Conservation (phyloP, 2,888 invertebrate species). For the Mongoloraphidia duomilia region DNA sequence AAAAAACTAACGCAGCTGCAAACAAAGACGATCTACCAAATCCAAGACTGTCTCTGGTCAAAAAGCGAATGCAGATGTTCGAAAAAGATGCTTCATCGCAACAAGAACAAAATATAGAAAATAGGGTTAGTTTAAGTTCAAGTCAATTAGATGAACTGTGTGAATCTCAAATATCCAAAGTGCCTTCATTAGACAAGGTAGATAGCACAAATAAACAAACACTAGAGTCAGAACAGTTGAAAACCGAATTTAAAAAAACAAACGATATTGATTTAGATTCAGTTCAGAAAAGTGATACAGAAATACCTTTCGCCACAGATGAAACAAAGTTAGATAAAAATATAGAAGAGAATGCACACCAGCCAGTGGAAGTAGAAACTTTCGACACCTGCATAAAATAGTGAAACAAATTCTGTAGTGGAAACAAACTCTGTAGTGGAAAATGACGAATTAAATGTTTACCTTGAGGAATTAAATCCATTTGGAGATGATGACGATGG, state of each 20-base stretch:
- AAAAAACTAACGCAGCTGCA: constrained; percentile 22
- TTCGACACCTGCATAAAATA: constrained; percentile 4
- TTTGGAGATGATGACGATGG: constrained; percentile 56
- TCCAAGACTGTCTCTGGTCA: constrained; percentile 24
- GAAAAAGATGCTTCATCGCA: constrained; percentile 17
- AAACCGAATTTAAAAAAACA: constrained; percentile 32
- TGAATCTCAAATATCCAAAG: neutral
- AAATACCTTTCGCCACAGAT: constrained; percentile 28
- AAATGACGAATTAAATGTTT: constrained; percentile 24
- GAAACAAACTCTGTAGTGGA: neutral
- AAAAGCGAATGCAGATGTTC: constrained; percentile 28
- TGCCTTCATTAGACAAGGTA: neutral
- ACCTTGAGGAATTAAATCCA: constrained; percentile 73
- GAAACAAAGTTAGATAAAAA: constrained; percentile 21
- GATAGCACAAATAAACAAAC: constrained; percentile 3
- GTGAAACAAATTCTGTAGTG: too few species aligned
- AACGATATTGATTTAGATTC: constrained; percentile 26
- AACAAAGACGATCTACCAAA: constrained; percentile 13
- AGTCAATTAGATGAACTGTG: too few species aligned
- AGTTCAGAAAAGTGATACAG: constrained; percentile 19
- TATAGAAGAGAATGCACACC: constrained; percentile 18
- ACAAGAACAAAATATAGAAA: too few species aligned
- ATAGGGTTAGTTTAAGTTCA: too few species aligned
- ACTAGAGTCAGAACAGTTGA: neutral
- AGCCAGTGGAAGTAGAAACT: constrained; percentile 1